phyloP scores from a whole-genome alignment of 2,113 vertebrate species.

The Eonycteris spelaea region DNA sequence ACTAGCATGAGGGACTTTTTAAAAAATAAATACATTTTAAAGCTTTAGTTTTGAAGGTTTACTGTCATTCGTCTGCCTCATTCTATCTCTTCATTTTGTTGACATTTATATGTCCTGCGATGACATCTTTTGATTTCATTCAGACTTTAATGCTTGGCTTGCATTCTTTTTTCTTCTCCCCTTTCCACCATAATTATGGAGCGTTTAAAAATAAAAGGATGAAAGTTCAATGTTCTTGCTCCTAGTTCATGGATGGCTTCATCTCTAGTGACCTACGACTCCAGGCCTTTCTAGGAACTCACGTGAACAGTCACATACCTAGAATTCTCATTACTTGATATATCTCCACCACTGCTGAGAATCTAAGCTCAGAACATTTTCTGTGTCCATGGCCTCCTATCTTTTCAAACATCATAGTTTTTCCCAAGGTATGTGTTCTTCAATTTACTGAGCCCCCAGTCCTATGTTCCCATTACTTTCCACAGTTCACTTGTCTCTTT shows the following conservation, averaged over 20 bases:
- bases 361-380: background rate
- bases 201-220: background rate
- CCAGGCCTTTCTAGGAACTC: background rate
- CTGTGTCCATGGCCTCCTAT: background rate
- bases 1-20: background rate
- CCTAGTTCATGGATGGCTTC: background rate
- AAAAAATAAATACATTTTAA: background rate
- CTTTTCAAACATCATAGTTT: background rate
- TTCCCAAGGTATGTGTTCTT: background rate
- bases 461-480: background rate
- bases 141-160: background rate
- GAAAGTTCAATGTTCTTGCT: background rate
- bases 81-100: background rate
- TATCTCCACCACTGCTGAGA: background rate
- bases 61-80: background rate
- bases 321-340: background rate
- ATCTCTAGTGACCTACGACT: background rate
- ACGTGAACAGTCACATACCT: background rate
- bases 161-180: background rate
- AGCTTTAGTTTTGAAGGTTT: background rate
- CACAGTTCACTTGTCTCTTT: background rate
- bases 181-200: background rate
- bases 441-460: background rate
- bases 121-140: background rate
- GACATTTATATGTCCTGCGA: background rate